Conservation (phyloP, 1,140 invertebrate species). For the Neodiprion pinetum region DNA sequence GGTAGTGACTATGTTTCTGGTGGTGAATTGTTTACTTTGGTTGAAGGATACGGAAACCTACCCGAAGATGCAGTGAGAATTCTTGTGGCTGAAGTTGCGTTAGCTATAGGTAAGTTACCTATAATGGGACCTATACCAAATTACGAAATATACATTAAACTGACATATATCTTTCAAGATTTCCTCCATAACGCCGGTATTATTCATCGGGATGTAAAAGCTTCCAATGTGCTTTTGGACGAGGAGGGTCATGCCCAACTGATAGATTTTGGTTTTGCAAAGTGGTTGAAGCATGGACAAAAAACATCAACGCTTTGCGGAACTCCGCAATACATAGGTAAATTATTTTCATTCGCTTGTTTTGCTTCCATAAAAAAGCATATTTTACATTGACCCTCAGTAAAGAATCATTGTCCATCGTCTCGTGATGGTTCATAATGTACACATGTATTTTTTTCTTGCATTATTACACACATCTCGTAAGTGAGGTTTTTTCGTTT, state of each 20-base stretch:
- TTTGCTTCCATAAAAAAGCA: too few species aligned
- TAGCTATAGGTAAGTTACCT: slow-evolving; percentile 76
- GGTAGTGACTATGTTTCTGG: slow-evolving; percentile 83
- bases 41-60: slow-evolving; percentile 73
- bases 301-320: slow-evolving; percentile 89
- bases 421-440: too few species aligned
- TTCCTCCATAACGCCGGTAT: slow-evolving; percentile 91
- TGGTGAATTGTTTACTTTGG: slow-evolving; percentile 80
- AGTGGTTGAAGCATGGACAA: slow-evolving; percentile 81
- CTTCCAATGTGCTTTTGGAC: slow-evolving; percentile 90
- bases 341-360: slow-evolving; percentile 28
- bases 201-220: slow-evolving; percentile 90
- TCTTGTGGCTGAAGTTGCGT: slow-evolving; percentile 83
- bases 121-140: slow-evolving; percentile 8
- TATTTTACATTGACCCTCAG: too few species aligned
- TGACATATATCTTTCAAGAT: slow-evolving; percentile 67
- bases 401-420: too few species aligned
- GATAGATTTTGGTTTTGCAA: slow-evolving; percentile 93
- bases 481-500: too few species aligned
- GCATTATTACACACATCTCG: too few species aligned
- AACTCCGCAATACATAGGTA: slow-evolving; percentile 91
- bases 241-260: slow-evolving; percentile 78
- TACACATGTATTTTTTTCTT: too few species aligned
- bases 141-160: neutral
- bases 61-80: slow-evolving; percentile 79